These are phyloP conservation scores for Vulpes vulpes DNA, from an alignment of 2,113 vertebrate species.

Conservation along the genomic window DNA sequence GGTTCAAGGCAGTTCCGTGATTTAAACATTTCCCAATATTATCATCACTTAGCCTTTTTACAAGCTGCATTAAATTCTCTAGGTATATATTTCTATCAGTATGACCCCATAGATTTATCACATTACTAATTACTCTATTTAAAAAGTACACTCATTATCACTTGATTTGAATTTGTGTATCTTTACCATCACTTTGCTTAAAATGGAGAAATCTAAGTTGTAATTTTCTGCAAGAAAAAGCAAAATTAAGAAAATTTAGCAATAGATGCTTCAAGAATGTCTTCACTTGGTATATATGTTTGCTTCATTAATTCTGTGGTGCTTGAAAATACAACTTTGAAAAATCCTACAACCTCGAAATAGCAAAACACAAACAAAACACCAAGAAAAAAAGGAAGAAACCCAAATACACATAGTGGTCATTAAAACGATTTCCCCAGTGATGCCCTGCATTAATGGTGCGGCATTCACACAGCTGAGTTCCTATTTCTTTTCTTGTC, in stretches of 20 bases:
- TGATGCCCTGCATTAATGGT: not conserved
- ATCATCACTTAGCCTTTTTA: conserved; percentile 39
- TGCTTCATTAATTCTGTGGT: not conserved
- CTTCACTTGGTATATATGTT: not conserved
- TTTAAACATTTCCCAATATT: conserved; percentile 36
- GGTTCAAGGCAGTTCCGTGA: not conserved
- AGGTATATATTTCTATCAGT: conserved; percentile 7
- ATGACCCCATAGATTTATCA: not conserved
- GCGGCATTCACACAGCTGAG: not conserved
- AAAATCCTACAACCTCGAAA: not conserved
- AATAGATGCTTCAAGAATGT: not conserved
- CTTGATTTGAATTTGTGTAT: conserved; percentile 12
- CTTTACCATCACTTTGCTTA: not conserved
- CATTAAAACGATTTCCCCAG: not conserved
- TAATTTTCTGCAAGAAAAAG: conserved; percentile 1
- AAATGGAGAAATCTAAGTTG: not conserved
- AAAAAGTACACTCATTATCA: not conserved
- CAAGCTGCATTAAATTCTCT: not conserved
- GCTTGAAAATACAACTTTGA: not conserved
- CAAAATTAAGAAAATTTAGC: conserved; percentile 37
- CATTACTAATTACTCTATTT: conserved; percentile 4
- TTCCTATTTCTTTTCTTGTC: not conserved
- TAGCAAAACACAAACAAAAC: not conserved
- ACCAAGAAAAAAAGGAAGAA: not conserved
- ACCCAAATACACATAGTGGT: not conserved